A percentile compares a stretch with the other conserved stretches of the same genome.
phyloP scores from a whole-genome alignment of 2,888 invertebrate genomes.

The Resseliella maxima region DNA sequence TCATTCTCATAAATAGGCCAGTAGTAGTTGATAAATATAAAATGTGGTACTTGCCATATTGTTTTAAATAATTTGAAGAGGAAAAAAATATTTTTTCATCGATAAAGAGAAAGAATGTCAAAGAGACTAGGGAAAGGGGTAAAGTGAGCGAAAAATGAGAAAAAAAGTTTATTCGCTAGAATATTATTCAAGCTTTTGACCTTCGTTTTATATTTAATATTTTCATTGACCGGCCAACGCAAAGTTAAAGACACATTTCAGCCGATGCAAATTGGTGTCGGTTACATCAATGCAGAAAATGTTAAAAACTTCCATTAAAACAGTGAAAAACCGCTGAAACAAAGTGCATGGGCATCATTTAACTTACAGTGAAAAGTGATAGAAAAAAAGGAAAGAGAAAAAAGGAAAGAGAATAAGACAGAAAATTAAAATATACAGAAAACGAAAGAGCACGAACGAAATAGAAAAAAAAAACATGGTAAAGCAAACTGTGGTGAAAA shows the following conservation, averaged over 20 bases:
- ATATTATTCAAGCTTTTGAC: neutral
- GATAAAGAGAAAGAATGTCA: too few relatives aligned
- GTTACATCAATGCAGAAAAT: neutral
- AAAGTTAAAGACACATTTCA: neutral
- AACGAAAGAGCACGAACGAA: neutral
- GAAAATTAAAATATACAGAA: neutral
- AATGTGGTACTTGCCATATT: neutral
- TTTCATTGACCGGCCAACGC: neutral
- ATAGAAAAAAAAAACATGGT: neutral
- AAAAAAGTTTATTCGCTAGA: neutral
- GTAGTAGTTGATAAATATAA: neutral
- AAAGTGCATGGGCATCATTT: slow-evolving; percentile 22
- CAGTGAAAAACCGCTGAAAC: slow-evolving; percentile 20
- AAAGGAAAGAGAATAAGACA: neutral
- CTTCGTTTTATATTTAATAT: slow-evolving; percentile 9
- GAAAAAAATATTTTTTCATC: too few relatives aligned
- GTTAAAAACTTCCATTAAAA: neutral
- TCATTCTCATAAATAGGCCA: neutral
- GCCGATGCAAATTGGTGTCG: neutral
- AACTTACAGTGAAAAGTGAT: neutral
- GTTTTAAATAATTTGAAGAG: too few relatives aligned
- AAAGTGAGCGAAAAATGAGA: neutral
- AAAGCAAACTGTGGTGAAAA: slow-evolving; percentile 2
- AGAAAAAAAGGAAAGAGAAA: neutral
- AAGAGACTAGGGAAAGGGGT: too few relatives aligned